A percentile compares a stretch with the other conserved stretches of the same genome.
Evolutionary conservation across 2,888 invertebrate species (phyloP).

Genomic region (Cantharis rustica): DNA sequence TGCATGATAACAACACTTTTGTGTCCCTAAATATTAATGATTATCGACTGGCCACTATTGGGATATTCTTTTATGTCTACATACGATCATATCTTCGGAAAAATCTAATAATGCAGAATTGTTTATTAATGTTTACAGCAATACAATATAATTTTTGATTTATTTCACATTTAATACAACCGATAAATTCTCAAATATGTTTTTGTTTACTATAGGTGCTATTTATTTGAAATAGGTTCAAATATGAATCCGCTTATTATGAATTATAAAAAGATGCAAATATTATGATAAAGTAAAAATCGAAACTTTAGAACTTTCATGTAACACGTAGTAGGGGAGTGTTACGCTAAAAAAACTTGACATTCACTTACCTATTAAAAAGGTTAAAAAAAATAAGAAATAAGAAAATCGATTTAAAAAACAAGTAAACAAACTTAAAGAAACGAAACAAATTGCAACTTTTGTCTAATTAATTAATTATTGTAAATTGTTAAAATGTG

Average conservation of each 20-base stretch:
- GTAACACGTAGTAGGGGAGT: neutral
- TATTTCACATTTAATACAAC: neutral
- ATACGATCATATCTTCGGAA: neutral
- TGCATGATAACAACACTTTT: neutral
- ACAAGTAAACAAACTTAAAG: neutral
- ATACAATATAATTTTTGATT: neutral
- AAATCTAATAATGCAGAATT: neutral
- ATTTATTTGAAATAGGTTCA: neutral
- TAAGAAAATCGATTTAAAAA: neutral
- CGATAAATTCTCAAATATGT: neutral
- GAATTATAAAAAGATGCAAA: neutral
- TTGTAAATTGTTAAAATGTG: too few species aligned
- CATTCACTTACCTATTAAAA: neutral
- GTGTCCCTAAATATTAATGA: neutral
- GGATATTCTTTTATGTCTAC: neutral
- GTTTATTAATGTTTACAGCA: neutral
- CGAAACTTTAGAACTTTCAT: neutral
- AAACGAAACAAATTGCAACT: too few species aligned
- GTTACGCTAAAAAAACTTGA: neutral
- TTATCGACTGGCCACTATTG: neutral
- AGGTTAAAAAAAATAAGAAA: neutral
- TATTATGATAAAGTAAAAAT: neutral
- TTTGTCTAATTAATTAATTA: too few species aligned
- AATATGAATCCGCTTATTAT: neutral
- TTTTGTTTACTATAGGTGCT: neutral